Conservation (phyloP, 2,113 vertebrate genomes). For the Girardinichthys multiradiatus region DNA sequence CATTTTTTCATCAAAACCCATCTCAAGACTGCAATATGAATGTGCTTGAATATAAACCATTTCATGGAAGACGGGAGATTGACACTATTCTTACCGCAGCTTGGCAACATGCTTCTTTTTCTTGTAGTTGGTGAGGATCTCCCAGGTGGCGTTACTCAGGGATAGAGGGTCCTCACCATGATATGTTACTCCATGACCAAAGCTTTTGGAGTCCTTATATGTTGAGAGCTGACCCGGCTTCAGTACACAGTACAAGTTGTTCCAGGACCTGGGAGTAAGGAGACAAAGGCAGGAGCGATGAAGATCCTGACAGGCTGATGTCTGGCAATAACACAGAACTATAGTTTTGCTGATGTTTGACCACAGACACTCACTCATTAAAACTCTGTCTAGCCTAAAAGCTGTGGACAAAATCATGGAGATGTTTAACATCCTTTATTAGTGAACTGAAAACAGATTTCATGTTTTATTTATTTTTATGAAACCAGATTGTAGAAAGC, state of each 20-base stretch:
- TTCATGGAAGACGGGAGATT: not conserved
- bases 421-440: not conserved
- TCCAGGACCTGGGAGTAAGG: constrained; percentile 89
- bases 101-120: constrained; percentile 96
- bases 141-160: constrained; percentile 85
- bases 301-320: constrained; percentile 6
- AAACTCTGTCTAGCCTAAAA: not conserved
- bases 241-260: constrained; percentile 92
- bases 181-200: constrained; percentile 84
- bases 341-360: not conserved
- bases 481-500: not conserved
- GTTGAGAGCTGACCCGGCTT: constrained; percentile 86
- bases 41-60: not conserved
- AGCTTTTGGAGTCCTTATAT: constrained; percentile 94
- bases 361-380: not conserved
- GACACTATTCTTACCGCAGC: constrained; percentile 83
- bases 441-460: not conserved
- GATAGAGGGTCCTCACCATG: constrained; percentile 90
- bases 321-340: constrained; percentile 22
- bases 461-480: not conserved
- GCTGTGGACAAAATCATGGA: not conserved
- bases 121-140: constrained; percentile 90
- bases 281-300: not conserved
- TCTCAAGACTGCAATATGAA: not conserved
- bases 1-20: not conserved